These are phyloP conservation scores for Meriones psammophilus DNA, from an alignment of 2,797 vertebrate species.

Conservation along the genomic window DNA sequence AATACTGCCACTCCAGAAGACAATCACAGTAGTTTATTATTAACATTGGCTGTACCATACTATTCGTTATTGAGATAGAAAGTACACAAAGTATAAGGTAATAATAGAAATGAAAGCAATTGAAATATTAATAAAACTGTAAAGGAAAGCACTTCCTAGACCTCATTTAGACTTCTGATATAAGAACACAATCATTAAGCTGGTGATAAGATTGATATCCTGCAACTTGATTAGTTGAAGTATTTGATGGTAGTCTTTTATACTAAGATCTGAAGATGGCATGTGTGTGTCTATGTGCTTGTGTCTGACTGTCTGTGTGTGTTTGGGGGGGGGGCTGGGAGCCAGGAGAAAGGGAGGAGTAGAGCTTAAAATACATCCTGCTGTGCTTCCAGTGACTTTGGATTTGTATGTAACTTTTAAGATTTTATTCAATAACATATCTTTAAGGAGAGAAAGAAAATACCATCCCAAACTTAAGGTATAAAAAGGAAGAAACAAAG, in stretches of 20 bases:
- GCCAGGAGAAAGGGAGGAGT: too few species aligned
- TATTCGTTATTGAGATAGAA: fast-evolving
- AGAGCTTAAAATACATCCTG: background rate
- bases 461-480: background rate
- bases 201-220: background rate
- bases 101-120: background rate
- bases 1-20: background rate
- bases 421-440: background rate
- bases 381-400: background rate
- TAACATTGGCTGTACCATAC: background rate
- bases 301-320: background rate
- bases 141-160: background rate
- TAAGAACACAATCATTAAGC: background rate
- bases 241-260: background rate
- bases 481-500: background rate
- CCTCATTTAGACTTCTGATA: background rate
- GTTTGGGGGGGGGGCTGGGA: background rate
- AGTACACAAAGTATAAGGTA: background rate
- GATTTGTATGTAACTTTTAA: background rate
- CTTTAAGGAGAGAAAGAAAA: background rate
- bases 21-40: background rate
- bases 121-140: background rate
- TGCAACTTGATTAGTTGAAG: background rate
- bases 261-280: background rate
- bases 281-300: background rate